Percentiles rank a stretch among this genome's conserved stretches.
Evolutionary conservation across 2,797 vertebrate genomes (phyloP).

Genomic region (Arctocebus calabarensis): DNA sequence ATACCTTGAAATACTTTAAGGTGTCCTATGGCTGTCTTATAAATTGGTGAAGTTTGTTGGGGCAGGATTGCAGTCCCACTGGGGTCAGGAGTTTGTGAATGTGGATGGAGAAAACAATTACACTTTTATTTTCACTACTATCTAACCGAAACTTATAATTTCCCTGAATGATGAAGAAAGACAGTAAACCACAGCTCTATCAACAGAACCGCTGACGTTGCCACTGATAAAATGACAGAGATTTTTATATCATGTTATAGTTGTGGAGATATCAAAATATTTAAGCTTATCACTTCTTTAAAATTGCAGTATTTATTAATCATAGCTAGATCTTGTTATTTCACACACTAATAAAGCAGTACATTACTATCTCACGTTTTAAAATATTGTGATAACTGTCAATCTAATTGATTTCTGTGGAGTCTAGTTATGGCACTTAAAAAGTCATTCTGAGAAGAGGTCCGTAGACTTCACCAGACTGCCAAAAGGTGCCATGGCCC

Average conservation of each 20-base stretch:
- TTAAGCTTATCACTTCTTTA: not conserved
- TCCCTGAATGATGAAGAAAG: not conserved
- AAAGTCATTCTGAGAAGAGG: not conserved
- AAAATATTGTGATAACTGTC: slow-evolving; percentile 69
- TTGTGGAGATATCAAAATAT: slow-evolving; percentile 30
- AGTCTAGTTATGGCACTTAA: not conserved
- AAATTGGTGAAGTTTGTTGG: not conserved
- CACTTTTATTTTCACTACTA: slow-evolving; percentile 58
- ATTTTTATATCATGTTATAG: slow-evolving; percentile 48
- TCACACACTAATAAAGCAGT: not conserved
- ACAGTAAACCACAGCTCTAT: not conserved
- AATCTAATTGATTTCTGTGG: not conserved
- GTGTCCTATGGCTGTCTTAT: not conserved
- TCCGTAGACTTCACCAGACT: not conserved
- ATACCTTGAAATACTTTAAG: not conserved
- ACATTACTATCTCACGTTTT: slow-evolving; percentile 10
- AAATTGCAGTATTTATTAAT: slow-evolving; percentile 35
- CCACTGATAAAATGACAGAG: not conserved
- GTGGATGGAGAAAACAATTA: not conserved
- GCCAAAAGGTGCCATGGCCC: not conserved
- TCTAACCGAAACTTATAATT: not conserved
- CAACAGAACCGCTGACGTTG: not conserved
- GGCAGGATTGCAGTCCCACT: not conserved
- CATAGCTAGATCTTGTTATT: slow-evolving; percentile 37
- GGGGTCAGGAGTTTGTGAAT: not conserved